Conservation (phyloP, 1,140 invertebrate genomes). For the Eulimnadia texana region DNA sequence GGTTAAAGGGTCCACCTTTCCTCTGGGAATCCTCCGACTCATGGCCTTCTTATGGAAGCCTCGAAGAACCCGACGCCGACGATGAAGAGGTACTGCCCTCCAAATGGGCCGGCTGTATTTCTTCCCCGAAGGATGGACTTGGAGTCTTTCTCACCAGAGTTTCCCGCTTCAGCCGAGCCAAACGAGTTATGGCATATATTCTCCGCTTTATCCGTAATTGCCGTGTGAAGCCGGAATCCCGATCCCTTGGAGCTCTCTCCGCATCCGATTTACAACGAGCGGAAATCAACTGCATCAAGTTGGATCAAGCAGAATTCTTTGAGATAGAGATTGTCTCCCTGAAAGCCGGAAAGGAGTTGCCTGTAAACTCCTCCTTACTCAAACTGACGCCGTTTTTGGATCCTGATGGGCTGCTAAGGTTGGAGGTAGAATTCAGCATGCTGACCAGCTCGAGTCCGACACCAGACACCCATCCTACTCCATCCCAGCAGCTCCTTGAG, state of each 20-base stretch:
- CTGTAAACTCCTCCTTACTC: neutral
- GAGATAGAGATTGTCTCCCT: neutral
- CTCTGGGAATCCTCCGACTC: neutral
- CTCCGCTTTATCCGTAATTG: neutral
- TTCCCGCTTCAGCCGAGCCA: neutral
- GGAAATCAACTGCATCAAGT: neutral
- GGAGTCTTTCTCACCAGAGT: neutral
- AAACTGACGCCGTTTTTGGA: neutral
- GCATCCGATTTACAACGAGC: neutral
- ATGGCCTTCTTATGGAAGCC: neutral
- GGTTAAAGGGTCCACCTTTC: neutral
- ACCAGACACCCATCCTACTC: conserved; percentile 5
- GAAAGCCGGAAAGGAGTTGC: neutral
- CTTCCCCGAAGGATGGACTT: too few relatives aligned
- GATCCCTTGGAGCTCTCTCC: neutral
- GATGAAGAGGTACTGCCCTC: neutral
- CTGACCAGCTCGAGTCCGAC: neutral
- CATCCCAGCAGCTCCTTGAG: neutral
- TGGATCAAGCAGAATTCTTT: neutral
- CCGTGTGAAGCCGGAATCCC: neutral
- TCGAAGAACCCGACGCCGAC: neutral
- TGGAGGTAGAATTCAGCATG: neutral
- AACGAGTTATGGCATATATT: neutral
- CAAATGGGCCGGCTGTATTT: neutral
- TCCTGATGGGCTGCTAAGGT: neutral